A percentile compares a stretch with the other conserved stretches of the same genome.
Conservation (phyloP, 1,140 invertebrate genomes). For the Leptinotarsa undecemlineata region DNA sequence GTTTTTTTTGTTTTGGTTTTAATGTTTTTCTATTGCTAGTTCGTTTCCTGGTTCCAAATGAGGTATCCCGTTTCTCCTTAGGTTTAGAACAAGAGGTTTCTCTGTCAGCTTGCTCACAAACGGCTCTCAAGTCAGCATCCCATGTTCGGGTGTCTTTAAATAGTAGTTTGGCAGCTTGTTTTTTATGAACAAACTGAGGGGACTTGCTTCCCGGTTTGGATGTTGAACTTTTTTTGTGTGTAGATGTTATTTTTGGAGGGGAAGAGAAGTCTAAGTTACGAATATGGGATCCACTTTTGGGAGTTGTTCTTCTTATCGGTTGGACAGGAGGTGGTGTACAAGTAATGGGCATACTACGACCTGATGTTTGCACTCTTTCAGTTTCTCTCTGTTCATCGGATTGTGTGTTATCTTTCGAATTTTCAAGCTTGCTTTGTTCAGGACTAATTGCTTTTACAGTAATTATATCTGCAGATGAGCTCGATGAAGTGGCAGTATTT, state of each 20-base stretch:
- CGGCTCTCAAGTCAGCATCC: slow-evolving; percentile 26
- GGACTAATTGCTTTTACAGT: neutral
- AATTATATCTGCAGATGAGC: neutral
- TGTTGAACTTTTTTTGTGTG: slow-evolving; percentile 26
- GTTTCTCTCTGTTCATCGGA: neutral
- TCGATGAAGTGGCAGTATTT: neutral
- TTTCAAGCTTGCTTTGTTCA: neutral
- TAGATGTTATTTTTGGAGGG: slow-evolving; percentile 33
- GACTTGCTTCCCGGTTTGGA: neutral
- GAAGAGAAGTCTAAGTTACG: slow-evolving; percentile 45
- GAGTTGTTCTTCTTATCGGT: slow-evolving; percentile 27
- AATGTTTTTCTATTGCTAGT: neutral
- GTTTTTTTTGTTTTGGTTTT: neutral
- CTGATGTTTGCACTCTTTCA: neutral
- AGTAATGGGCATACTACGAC: neutral
- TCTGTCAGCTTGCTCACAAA: neutral
- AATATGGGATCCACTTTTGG: slow-evolving; percentile 41
- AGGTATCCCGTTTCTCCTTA: neutral
- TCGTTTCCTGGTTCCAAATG: neutral
- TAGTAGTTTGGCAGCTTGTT: slow-evolving; percentile 32
- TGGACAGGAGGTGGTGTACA: neutral
- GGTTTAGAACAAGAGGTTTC: neutral
- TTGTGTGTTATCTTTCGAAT: slow-evolving; percentile 1
- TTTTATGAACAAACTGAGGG: slow-evolving; percentile 16
- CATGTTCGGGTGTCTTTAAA: slow-evolving; percentile 19